Evolutionary conservation across 2,797 vertebrate genomes (phyloP), one percentile per base, ranked within the genome.

Genomic region (Philypnodon macrostomus): DNA sequence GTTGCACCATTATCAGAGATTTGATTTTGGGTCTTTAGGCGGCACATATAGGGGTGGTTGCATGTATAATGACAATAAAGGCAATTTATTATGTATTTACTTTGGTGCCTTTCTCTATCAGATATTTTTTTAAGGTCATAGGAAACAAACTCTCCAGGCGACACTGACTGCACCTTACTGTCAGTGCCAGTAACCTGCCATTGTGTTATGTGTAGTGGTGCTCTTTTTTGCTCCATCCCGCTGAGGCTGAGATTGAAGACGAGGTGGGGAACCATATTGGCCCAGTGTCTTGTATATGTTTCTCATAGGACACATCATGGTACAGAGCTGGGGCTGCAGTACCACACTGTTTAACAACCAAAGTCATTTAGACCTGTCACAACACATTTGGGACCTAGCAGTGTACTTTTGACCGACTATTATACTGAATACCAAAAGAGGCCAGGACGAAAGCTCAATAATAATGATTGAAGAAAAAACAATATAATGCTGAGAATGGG

Each of bases 241-340:
- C 77, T 74, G 73, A 34, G 75, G 69, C 21, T 37, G 57, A 66
- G 68, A 63, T 70, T 63, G 58, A 75, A 53, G 58, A 68, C 52
- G 39, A 52, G 39, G 41, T 34, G 48, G 37, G 37, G 46, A 50
- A 35, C 47, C 27, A 61, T 37, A 55, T 15, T 34, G 13, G 33
- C 49, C 55, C 8, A 1, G 19, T 35, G 50, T 48, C 58, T 58
- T 33, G 30, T 46, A 21, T 23, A 1, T 47, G 49, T 51, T 62
- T 56, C 42, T 23, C 6, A 15, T 26, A 41, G 45, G 47, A 54
- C 30, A 13, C 6, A n/a, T 49, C 44, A n/a, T 37, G 12, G 1
- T 29, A 27, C 27, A 47, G 37, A 11, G 1, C 4, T 23, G 10
- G 10, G 24, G 32, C 30, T 47, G 64, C 39, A 13, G 2, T 32